Percentiles rank a stretch among this genome's conserved stretches.
Conservation (phyloP, 2,888 invertebrate genomes). For the Cryptosula pallasiana region DNA sequence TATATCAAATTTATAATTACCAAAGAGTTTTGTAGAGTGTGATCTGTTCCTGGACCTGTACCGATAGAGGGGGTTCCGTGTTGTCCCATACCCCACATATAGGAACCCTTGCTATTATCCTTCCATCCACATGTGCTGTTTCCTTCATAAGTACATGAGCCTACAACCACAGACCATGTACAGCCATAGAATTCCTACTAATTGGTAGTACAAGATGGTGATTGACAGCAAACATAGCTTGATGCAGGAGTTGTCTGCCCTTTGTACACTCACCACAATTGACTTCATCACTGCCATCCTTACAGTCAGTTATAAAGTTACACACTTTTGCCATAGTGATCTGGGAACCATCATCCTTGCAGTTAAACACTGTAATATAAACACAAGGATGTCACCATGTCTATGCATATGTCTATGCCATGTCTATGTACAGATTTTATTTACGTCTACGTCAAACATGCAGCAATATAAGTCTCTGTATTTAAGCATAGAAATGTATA, state of each 20-base stretch:
- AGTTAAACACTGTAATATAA: slow-evolving; percentile 31
- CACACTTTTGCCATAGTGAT: slow-evolving; percentile 36
- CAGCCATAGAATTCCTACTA: too few relatives aligned
- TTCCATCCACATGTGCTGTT: slow-evolving; percentile 34
- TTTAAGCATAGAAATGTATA: too few relatives aligned
- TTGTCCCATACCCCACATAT: slow-evolving; percentile 37
- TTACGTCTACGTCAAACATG: too few relatives aligned
- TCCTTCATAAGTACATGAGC: slow-evolving; percentile 18
- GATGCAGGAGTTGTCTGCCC: too few relatives aligned
- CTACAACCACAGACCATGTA: too few relatives aligned
- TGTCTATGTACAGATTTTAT: too few relatives aligned
- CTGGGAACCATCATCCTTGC: slow-evolving; percentile 32
- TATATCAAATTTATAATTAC: too few relatives aligned
- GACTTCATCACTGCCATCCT: slow-evolving; percentile 38
- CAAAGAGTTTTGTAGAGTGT: slow-evolving; percentile 32
- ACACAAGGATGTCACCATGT: too few relatives aligned
- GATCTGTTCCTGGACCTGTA: slow-evolving; percentile 41
- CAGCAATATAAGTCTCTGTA: too few relatives aligned
- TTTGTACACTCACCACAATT: slow-evolving; percentile 38
- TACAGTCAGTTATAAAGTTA: slow-evolving; percentile 38
- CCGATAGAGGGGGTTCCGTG: slow-evolving; percentile 33
- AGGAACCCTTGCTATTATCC: slow-evolving; percentile 34
- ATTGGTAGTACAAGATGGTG: too few relatives aligned
- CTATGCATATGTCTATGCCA: too few relatives aligned
- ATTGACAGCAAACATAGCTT: too few relatives aligned